Evolutionary conservation across 1,140 invertebrate genomes (phyloP), one percentile per base, ranked within the genome.

Genomic region (Psix sp.): DNA sequence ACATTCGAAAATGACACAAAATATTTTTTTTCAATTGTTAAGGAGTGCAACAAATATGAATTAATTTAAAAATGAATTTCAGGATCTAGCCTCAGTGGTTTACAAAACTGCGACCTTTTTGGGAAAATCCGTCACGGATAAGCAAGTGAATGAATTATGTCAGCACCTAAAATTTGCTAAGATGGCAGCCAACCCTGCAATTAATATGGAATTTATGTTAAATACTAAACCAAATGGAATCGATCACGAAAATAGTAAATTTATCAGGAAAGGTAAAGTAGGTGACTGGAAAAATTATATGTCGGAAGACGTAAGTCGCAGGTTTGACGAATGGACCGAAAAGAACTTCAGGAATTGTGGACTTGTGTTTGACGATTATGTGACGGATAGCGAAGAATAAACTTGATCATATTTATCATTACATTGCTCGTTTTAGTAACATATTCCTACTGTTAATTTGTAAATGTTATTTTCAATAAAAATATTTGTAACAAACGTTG

Each of bases 261-360:
- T 95, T 77, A 94, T 95, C 48, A 88, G 94, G 10, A 94, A 94
- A 77, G 94, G 94, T 0, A 89, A 93, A 83, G 91, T 95, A 17
- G 95, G 95, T 0, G 94, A 95, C 78, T 96, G 94, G 93, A 92
- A 90, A 65, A 94, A 94, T 83, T 89, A 94, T 63, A 94, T 96
- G 91, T 89, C 90, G 3, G 87, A 90, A 0, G 91, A 94, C 74
- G 80, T 94, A 62, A 89, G 91, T 2, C 76, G 87, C 16, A 88
- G 88, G 73, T 95, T 96, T 76, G 93, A 97, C 79, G 79, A 90
- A 18, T 95, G 93, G 93, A 92, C 89, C 0, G 89, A 91, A 33
- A 83, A 90, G 57, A 90, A 94, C 83, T 82, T 91, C 2, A 87
- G 89, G 26, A 91, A 90, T 3, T 92, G 90, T 3, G 92, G 88